Base-by-base conservation (phyloP, 1,140 invertebrate species). In the Piezodorus guildinii region DNA sequence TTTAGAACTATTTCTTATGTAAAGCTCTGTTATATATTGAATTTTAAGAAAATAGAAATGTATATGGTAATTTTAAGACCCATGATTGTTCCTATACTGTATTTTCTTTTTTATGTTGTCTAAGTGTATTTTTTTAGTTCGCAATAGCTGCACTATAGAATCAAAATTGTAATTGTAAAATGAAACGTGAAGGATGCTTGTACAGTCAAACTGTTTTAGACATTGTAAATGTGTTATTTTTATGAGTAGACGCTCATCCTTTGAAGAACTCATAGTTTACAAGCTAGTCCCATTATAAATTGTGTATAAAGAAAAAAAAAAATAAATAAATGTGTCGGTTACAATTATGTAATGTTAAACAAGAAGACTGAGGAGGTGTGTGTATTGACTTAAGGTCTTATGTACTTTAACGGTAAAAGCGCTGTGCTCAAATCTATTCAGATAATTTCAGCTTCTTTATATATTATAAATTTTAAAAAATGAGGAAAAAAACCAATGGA, bases 391-490 rank as follows among this genome's bases (percentile, higher is more conserved):
- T 46, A 46, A 46, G 39, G 44, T 45, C 19, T 49, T 62, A 19
- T 45, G 39, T 62, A 62, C 23, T 39, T 39, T 61, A 43, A 61
- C 34, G 34, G 19, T 17, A 62, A 63, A 64, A 44, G 63, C 56
- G 63, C 63, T 64, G 63, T 64, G 63, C 63, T 64, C 63, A 64
- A 64, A 61, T 60, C 58, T 43, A 60, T 61, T 61, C 60, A 56
- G 23, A 23, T 49, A 49, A 49, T 49, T 60, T 61, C 25, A 46
- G 60, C 60, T 61, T 60, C 63, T 25, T 62, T 62, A 23, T 46
- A 51, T 46, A 49, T 46, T 23, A 52, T 62, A 62, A 51, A 30
- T 25, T 56, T 19, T 56, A 23, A 23, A 25, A 14, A 17, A 56
- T 9, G 17, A 16, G 27, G 10, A 23, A 1, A 27, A 23, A 56